Conservation (phyloP, 2,113 vertebrate genomes). For the Pterocles burchelli region DNA sequence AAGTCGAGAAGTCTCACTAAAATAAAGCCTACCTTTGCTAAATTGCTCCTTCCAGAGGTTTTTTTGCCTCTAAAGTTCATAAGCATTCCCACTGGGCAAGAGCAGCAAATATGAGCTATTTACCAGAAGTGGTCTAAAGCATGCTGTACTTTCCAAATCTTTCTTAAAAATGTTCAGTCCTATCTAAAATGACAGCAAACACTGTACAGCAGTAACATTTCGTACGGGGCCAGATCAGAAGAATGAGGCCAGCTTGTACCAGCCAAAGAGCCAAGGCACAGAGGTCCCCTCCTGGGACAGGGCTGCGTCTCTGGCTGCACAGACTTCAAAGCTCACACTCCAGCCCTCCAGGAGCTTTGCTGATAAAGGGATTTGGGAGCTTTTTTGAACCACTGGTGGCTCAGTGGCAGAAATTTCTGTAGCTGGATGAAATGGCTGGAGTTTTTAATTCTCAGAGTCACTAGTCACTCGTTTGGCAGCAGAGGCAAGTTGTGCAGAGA, state of each 20-base stretch:
- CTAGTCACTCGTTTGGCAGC: neutral
- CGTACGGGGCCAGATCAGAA: neutral
- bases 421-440: neutral
- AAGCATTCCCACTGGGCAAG: neutral
- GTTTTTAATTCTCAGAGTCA: neutral
- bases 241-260: neutral
- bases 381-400: neutral
- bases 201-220: neutral
- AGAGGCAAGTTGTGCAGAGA: neutral
- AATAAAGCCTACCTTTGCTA: neutral
- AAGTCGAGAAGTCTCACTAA: neutral
- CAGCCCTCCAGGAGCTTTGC: neutral
- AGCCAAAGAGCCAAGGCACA: neutral
- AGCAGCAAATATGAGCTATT: neutral
- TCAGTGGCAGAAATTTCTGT: neutral
- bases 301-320: neutral
- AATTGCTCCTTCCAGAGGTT: neutral
- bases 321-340: neutral
- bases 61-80: neutral
- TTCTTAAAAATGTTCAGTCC: constrained; percentile 4
- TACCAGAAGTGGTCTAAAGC: neutral
- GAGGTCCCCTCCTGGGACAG: neutral
- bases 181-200: constrained; percentile 33
- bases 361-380: neutral
- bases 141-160: neutral